These are phyloP conservation scores for Choristoneura fumiferana DNA, from an alignment of 1,140 invertebrate genomes.

Conservation along the genomic window DNA sequence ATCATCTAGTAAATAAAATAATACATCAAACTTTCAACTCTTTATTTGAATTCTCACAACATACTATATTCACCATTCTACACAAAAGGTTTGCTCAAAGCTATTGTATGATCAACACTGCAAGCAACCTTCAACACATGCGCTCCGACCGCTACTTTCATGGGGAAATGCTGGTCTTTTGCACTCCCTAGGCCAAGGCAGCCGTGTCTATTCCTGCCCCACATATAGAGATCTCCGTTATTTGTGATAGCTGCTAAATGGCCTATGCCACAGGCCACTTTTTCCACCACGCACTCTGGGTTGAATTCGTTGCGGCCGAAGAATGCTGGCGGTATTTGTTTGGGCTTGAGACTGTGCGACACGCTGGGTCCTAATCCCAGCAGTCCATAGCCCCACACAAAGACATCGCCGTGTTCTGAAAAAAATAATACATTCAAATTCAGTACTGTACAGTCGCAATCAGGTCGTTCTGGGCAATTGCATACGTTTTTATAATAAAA, in stretches of 20 bases:
- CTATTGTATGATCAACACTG: constrained; percentile 92
- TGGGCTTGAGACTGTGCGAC: constrained; percentile 81
- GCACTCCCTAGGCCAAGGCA: constrained; percentile 89
- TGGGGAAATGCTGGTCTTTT: constrained; percentile 93
- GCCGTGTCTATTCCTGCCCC: constrained; percentile 92
- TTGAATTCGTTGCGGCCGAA: constrained; percentile 93
- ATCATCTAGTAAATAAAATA: no score
- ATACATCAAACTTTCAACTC: no score
- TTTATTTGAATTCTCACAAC: neutral
- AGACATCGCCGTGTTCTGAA: constrained; percentile 89
- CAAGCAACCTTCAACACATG: constrained; percentile 85
- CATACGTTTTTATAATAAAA: no score
- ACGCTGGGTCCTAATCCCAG: constrained; percentile 92
- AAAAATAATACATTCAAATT: constrained; percentile 21
- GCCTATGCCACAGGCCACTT: constrained; percentile 86
- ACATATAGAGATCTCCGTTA: constrained; percentile 90
- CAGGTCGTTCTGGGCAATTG: no score
- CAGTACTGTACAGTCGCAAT: no score
- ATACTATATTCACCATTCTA: constrained; percentile 50
- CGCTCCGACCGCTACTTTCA: constrained; percentile 89
- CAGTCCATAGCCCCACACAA: constrained; percentile 95
- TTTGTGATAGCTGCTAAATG: constrained; percentile 90
- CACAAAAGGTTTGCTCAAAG: constrained; percentile 86
- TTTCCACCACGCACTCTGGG: constrained; percentile 81
- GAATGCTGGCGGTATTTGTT: constrained; percentile 86